Conservation (phyloP, 1,140 invertebrate genomes). For the Psix sp. region DNA sequence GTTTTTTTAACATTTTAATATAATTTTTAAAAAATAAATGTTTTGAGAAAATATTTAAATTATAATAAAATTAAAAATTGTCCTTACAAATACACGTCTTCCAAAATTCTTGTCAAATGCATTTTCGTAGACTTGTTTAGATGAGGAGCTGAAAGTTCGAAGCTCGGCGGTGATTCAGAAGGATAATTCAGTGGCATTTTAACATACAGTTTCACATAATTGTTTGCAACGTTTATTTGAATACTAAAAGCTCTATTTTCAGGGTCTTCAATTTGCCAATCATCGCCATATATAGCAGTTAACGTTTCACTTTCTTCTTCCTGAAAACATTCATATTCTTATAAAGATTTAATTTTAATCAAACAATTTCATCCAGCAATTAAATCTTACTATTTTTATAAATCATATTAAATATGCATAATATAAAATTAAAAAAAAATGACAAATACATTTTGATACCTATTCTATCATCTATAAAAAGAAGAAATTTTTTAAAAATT, state of each 20-base stretch:
- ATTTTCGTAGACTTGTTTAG: slow-evolving; percentile 79
- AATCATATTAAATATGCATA: too few species aligned
- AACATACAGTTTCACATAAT: slow-evolving; percentile 79
- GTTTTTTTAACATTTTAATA: neutral
- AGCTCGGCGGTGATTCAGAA: slow-evolving; percentile 80
- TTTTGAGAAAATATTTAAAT: slow-evolving; percentile 17
- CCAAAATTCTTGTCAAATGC: slow-evolving; percentile 78
- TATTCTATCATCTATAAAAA: too few species aligned
- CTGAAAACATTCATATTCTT: too few species aligned
- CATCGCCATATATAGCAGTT: slow-evolving; percentile 84
- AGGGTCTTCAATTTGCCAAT: slow-evolving; percentile 82
- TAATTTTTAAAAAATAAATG: neutral
- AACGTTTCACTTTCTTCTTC: slow-evolving; percentile 86
- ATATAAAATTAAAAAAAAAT: too few species aligned
- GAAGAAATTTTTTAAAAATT: too few species aligned
- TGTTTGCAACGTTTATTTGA: slow-evolving; percentile 74
- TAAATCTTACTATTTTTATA: too few species aligned
- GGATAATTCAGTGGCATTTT: slow-evolving; percentile 83
- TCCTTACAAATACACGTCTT: slow-evolving; percentile 83
- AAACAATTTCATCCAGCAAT: too few species aligned
- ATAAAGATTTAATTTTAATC: too few species aligned
- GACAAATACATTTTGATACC: too few species aligned
- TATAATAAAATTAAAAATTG: slow-evolving; percentile 11
- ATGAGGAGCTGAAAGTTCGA: slow-evolving; percentile 85
- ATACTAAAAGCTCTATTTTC: slow-evolving; percentile 79